Evolutionary conservation across 1,140 invertebrate genomes (phyloP).

Genomic region (Halotydeus destructor): DNA sequence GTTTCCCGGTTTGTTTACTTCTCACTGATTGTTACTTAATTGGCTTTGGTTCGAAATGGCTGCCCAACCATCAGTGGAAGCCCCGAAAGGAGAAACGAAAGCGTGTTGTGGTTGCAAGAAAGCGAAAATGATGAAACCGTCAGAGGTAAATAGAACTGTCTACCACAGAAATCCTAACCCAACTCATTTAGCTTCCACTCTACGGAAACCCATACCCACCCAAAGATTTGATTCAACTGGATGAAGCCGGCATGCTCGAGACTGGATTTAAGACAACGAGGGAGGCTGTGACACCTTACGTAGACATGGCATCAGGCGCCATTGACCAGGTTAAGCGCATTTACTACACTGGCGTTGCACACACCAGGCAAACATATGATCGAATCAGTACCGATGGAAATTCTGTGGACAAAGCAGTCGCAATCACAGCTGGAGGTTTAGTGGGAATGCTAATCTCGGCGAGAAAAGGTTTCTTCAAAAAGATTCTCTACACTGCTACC

Average conservation of each 20-base stretch:
- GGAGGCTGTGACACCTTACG: not conserved
- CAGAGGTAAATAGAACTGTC: too few species aligned
- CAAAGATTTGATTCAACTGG: constrained; percentile 1
- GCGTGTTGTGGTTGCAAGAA: too few species aligned
- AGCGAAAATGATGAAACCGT: too few species aligned
- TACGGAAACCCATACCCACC: constrained; percentile 11
- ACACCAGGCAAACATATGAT: not conserved
- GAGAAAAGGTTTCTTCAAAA: constrained; percentile 8
- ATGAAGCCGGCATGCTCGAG: not conserved
- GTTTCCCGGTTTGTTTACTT: too few species aligned
- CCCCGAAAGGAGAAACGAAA: too few species aligned
- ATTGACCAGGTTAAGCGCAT: not conserved
- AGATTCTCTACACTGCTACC: constrained; percentile 3
- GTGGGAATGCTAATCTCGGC: constrained; percentile 6
- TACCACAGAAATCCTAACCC: too few species aligned
- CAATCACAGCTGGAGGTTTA: constrained; percentile 4
- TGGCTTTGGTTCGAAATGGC: too few species aligned
- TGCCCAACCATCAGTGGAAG: too few species aligned
- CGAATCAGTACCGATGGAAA: constrained; percentile 5
- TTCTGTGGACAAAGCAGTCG: constrained; percentile 2
- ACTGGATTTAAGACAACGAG: not conserved
- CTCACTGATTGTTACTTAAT: too few species aligned
- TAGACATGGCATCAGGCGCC: not conserved
- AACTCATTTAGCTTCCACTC: constrained; percentile 1
- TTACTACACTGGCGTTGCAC: not conserved